A percentile compares a stretch with the other conserved stretches of the same genome.
Evolutionary conservation across 2,113 vertebrate genomes (phyloP).

Genomic region (Erythrolamprus reginae): DNA sequence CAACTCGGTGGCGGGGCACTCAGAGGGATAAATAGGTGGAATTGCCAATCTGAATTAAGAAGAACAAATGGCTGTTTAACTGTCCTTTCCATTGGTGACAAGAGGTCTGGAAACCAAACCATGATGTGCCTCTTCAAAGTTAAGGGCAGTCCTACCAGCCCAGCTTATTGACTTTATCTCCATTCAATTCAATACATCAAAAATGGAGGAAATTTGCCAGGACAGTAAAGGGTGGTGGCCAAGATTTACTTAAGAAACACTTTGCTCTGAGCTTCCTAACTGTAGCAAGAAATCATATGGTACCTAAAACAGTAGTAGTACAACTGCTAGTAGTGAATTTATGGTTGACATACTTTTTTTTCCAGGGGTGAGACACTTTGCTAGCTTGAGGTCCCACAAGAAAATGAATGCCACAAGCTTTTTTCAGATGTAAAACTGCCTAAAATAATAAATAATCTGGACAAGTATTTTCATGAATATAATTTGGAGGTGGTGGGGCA

Average conservation of each 20-base stretch:
- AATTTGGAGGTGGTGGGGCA: neutral
- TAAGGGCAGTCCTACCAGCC: neutral
- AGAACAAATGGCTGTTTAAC: neutral
- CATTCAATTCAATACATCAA: neutral
- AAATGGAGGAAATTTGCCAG: neutral
- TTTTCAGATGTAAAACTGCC: neutral
- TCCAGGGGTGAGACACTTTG: neutral
- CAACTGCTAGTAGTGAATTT: neutral
- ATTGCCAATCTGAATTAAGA: neutral
- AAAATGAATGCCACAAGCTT: neutral
- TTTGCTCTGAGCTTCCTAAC: neutral
- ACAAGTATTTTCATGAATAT: neutral
- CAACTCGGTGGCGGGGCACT: too few relatives aligned
- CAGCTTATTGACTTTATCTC: neutral
- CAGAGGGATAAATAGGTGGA: too few relatives aligned
- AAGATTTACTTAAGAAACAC: neutral
- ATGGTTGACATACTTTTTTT: neutral
- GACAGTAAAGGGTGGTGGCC: neutral
- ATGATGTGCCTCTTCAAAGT: neutral
- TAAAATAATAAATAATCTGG: neutral
- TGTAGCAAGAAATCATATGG: neutral
- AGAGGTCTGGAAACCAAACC: neutral
- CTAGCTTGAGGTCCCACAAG: neutral
- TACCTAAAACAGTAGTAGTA: neutral
- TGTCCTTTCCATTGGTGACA: neutral